These are phyloP conservation scores for Dreissena polymorpha DNA, from an alignment of 1,140 invertebrate species.

Conservation along the genomic window DNA sequence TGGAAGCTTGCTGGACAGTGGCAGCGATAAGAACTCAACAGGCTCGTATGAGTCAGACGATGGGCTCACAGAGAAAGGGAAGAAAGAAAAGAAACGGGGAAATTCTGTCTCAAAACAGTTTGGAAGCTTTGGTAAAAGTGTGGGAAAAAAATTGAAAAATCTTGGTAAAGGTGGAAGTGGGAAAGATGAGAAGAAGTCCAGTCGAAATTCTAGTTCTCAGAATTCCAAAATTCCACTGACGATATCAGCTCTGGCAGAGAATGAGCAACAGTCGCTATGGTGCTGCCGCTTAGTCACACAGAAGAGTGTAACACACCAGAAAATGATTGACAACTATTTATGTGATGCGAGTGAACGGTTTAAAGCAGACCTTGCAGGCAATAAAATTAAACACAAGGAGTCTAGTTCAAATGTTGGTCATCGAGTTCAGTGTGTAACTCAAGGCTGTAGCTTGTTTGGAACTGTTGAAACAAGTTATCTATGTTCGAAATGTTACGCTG, in stretches of 20 bases:
- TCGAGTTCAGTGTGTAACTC: slow-evolving; percentile 72
- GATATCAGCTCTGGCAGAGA: slow-evolving; percentile 70
- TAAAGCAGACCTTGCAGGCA: slow-evolving; percentile 78
- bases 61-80: slow-evolving; percentile 58
- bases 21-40: slow-evolving; percentile 61
- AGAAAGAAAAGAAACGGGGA: slow-evolving; percentile 80
- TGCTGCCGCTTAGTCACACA: slow-evolving; percentile 85
- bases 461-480: slow-evolving; percentile 82
- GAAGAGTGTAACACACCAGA: slow-evolving; percentile 87
- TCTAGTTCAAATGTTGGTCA: slow-evolving; percentile 25
- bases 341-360: slow-evolving; percentile 87
- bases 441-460: slow-evolving; percentile 81
- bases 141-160: slow-evolving; percentile 88
- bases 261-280: slow-evolving; percentile 80
- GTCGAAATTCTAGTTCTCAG: slow-evolving; percentile 64
- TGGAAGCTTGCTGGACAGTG: slow-evolving; percentile 56
- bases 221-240: slow-evolving; percentile 70
- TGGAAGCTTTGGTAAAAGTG: slow-evolving; percentile 89
- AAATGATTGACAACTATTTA: slow-evolving; percentile 93
- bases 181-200: slow-evolving; percentile 55
- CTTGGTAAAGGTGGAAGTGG: slow-evolving; percentile 73
- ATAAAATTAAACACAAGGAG: slow-evolving; percentile 62
- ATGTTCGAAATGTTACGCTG: slow-evolving; percentile 73
- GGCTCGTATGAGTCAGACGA: slow-evolving; percentile 74
- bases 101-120: slow-evolving; percentile 86